phyloP scores from a whole-genome alignment of 1,140 invertebrate species.

The Calycopis cecrops region DNA sequence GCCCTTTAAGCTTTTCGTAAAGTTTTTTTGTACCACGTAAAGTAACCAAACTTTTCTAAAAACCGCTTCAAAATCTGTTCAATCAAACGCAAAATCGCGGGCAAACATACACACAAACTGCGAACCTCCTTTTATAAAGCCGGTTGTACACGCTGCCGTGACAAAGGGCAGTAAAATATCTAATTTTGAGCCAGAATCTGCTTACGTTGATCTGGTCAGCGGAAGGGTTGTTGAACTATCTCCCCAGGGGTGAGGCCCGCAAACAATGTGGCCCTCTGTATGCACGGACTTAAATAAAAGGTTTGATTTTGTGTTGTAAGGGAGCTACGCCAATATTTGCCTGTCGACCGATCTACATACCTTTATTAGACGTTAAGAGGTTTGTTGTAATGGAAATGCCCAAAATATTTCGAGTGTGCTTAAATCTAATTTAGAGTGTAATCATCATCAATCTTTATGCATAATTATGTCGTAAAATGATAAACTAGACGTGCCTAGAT shows the following conservation, averaged over 20 bases:
- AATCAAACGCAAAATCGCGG: no score
- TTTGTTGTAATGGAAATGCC: slow-evolving; percentile 4
- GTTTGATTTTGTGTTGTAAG: slow-evolving; percentile 74
- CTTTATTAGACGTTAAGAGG: slow-evolving; percentile 45
- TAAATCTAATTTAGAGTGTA: no score
- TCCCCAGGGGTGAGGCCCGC: slow-evolving; percentile 44
- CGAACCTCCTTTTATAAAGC: no score
- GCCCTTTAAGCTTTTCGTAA: no score
- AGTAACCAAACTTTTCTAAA: no score
- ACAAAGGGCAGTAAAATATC: not conserved
- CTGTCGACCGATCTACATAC: slow-evolving; percentile 59
- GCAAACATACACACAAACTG: no score
- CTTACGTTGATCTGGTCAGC: slow-evolving; percentile 40
- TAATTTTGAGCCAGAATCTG: slow-evolving; percentile 24
- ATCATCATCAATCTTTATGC: no score
- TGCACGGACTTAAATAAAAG: slow-evolving; percentile 71
- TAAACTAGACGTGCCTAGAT: no score
- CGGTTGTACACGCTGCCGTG: slow-evolving; percentile 22
- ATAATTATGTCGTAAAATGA: no score
- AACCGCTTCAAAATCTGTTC: no score
- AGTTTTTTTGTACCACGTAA: no score
- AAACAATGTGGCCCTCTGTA: slow-evolving; percentile 60
- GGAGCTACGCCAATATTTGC: slow-evolving; percentile 61
- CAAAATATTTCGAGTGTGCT: no score
- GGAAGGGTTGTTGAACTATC: slow-evolving; percentile 69